Evolutionary conservation across 2,113 vertebrate species (phyloP), one percentile per base, ranked within the genome.

Genomic region (Mesitornis unicolor): DNA sequence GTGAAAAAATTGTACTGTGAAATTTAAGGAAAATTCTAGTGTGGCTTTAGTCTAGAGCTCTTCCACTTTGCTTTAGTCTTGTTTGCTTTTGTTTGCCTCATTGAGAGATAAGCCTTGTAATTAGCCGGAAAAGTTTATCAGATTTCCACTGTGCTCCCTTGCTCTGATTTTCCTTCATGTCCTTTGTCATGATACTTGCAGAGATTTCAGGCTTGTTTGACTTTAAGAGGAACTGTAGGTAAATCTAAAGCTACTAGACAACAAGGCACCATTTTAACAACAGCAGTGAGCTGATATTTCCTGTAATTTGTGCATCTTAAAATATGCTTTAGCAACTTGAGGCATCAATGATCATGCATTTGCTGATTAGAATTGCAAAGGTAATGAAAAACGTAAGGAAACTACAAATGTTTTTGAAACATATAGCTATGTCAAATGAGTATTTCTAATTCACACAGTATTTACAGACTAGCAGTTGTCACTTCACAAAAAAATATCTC

Each of bases 401-500:
- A 45, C n/a, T 64, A 89, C 20, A 56, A 79, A 75, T 0, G 0
- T 38, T 95, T 97, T 92, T 91, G 24, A 88, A 94, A 93, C 24
- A 29, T 83, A 82, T 71, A 86, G 65, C 79, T 92, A 16, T 45
- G 53, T 93, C 36, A 96, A 93, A 93, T 90, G 84, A 96, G 57
- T 71, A 60, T 82, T 92, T 95, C 90, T 92, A 78, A 92, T 81
- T 84, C 64, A 78, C 56, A 53, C 31, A 24, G 71, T 90, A 95
- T 95, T 97, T 94, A 89, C 84, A 71, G 90, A 75, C 38, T 86
- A 92, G 65, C 48, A 92, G 85, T 96, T 94, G 76, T 96, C 87
- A 64, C 36, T 85, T 96, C 24, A 65, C 36, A 89, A 85, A 48
- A 13, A 51, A 51, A 51, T 28, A 36, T 68, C 80, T 89, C 47